A percentile compares a stretch with the other conserved stretches of the same genome.
Conservation (phyloP, 1,140 invertebrate genomes). For the Bradynema listronoti region DNA sequence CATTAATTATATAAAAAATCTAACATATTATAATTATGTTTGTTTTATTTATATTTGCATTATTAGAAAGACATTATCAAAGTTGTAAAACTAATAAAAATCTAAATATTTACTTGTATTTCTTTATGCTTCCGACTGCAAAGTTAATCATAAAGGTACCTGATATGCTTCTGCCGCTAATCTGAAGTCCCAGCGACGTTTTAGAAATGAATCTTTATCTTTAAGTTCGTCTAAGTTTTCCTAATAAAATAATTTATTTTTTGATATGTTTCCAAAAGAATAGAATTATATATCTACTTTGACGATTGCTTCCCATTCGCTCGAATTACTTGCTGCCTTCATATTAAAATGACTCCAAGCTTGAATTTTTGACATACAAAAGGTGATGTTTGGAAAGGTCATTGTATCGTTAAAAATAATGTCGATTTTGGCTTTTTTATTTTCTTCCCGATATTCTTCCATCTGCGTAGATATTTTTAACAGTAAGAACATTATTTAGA, state of each 20-base stretch:
- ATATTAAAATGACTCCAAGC: conserved; percentile 42
- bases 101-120: too few species aligned
- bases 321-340: neutral
- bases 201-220: conserved; percentile 25
- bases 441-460: conserved; percentile 9
- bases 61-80: neutral
- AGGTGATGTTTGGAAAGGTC: conserved; percentile 31
- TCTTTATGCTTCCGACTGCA: too few species aligned
- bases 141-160: too few species aligned
- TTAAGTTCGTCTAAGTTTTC: conserved; percentile 20
- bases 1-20: too few species aligned
- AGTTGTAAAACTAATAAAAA: neutral
- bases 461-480: too few species aligned
- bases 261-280: conserved; percentile 3
- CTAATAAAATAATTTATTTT: conserved; percentile 5
- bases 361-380: conserved; percentile 36
- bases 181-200: conserved; percentile 25
- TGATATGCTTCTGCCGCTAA: conserved; percentile 34
- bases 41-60: too few species aligned
- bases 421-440: conserved; percentile 19
- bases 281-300: neutral
- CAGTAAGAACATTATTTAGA: too few species aligned
- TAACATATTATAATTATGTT: too few species aligned
- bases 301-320: neutral
- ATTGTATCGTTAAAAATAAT: conserved; percentile 30